phyloP scores from a whole-genome alignment of 2,797 vertebrate species.

The Enteromius thamalakanensis region DNA sequence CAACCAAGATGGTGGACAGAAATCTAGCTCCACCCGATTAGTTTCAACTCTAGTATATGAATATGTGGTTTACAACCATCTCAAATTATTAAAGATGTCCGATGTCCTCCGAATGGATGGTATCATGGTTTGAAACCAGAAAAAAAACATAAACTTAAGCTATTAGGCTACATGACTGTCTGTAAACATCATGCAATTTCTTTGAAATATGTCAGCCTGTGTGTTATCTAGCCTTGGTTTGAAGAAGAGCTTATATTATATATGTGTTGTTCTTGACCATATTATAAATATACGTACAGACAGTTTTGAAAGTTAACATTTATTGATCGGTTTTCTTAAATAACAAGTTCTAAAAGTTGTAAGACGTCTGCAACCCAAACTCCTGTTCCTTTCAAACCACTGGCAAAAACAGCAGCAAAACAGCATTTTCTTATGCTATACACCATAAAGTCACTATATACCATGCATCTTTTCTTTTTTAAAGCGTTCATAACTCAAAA shows the following conservation, averaged over 20 bases:
- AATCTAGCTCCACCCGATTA: not conserved
- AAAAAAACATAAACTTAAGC: not conserved
- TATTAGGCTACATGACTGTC: not conserved
- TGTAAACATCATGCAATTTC: not conserved
- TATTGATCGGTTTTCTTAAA: not conserved
- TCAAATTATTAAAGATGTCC: not conserved
- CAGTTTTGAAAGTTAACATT: slow-evolving; percentile 14
- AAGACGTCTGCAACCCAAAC: not conserved
- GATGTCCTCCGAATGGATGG: not conserved
- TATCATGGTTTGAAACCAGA: not conserved
- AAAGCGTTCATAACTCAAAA: slow-evolving; percentile 86
- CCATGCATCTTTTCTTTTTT: slow-evolving; percentile 39
- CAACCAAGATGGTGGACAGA: not conserved
- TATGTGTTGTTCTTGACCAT: not conserved
- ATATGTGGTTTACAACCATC: not conserved
- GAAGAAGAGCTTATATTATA: not conserved
- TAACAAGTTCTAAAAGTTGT: not conserved
- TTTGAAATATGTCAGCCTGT: not conserved
- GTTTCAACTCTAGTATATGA: not conserved
- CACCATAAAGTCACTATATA: not conserved
- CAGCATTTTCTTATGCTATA: not conserved
- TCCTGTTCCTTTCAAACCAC: slow-evolving; percentile 6
- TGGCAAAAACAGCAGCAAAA: not conserved
- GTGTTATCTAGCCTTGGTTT: not conserved
- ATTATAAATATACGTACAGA: not conserved